phyloP scores from a whole-genome alignment of 2,797 vertebrate species.

The Dicrostonyx torquatus region DNA sequence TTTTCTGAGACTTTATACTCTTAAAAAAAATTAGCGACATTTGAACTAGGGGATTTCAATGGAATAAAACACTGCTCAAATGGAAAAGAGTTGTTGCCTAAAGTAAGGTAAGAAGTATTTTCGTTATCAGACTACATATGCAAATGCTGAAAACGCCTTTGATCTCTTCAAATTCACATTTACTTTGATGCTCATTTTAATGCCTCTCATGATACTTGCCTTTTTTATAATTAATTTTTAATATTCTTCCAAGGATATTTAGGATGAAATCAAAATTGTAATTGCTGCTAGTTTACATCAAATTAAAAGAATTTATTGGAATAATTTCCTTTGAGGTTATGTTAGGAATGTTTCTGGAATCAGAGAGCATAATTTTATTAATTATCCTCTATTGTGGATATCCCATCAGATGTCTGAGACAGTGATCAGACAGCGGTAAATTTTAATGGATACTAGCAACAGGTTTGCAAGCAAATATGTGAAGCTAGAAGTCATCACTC shows the following conservation, averaged over 20 bases:
- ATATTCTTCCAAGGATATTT: slow-evolving; percentile 66
- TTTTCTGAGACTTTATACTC: slow-evolving; percentile 2
- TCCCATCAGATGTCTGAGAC: not conserved
- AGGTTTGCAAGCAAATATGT: not conserved
- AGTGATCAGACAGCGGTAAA: slow-evolving; percentile 8
- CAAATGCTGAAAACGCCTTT: slow-evolving; percentile 37
- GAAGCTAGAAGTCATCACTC: slow-evolving; percentile 6
- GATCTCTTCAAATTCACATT: slow-evolving; percentile 58
- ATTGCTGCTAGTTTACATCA: slow-evolving; percentile 56
- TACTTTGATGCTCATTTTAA: slow-evolving; percentile 63
- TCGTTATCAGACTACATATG: slow-evolving; percentile 13
- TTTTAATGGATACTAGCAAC: slow-evolving; percentile 41
- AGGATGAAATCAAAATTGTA: slow-evolving; percentile 60
- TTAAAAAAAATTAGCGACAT: slow-evolving; percentile 21
- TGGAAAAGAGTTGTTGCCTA: not conserved
- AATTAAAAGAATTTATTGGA: slow-evolving; percentile 70
- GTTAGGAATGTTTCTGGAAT: slow-evolving; percentile 17
- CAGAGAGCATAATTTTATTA: slow-evolving; percentile 47
- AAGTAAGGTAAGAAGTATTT: slow-evolving; percentile 56
- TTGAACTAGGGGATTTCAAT: slow-evolving; percentile 20
- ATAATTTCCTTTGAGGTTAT: slow-evolving; percentile 58
- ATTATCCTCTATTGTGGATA: slow-evolving; percentile 40
- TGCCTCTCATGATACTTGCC: slow-evolving; percentile 22
- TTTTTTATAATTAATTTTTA: slow-evolving; percentile 67
- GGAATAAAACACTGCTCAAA: slow-evolving; percentile 6